Percentiles rank a stretch among this genome's conserved stretches.
Conservation (phyloP, 2,113 vertebrate species). For the Saimiri boliviensis region DNA sequence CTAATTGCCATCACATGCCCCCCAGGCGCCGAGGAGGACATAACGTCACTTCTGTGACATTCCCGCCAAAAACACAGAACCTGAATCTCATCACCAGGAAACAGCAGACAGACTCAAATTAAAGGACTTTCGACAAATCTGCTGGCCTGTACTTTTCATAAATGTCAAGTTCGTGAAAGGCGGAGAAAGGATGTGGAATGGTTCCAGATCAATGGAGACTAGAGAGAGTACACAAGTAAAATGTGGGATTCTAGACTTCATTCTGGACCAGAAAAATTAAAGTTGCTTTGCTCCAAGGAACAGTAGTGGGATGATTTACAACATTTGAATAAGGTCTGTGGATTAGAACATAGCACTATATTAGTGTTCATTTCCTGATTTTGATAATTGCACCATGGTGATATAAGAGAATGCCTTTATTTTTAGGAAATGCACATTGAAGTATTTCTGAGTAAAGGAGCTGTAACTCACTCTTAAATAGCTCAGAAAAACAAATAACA, state of each 20-base stretch:
- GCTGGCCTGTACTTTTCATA: too few species aligned
- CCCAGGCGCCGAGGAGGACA: background rate
- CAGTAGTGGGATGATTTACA: background rate
- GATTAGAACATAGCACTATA: too few species aligned
- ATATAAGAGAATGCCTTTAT: background rate
- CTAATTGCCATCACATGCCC: background rate
- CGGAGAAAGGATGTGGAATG: background rate
- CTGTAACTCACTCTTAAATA: background rate
- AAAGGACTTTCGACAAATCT: background rate
- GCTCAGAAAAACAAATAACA: background rate
- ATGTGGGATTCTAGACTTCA: background rate
- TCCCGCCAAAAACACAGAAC: fast-evolving
- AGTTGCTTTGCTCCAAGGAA: background rate
- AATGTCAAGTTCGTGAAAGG: background rate
- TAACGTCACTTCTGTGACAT: fast-evolving
- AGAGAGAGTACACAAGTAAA: background rate
- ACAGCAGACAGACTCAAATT: background rate
- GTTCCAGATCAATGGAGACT: background rate
- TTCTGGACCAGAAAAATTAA: too few species aligned
- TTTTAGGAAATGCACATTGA: background rate
- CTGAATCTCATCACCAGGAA: background rate
- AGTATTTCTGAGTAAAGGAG: background rate
- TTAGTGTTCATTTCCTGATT: fast-evolving
- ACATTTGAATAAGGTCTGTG: background rate
- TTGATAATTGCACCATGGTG: fast-evolving